Base-by-base conservation (phyloP, 2,113 vertebrate species). In the Sander vitreus region DNA sequence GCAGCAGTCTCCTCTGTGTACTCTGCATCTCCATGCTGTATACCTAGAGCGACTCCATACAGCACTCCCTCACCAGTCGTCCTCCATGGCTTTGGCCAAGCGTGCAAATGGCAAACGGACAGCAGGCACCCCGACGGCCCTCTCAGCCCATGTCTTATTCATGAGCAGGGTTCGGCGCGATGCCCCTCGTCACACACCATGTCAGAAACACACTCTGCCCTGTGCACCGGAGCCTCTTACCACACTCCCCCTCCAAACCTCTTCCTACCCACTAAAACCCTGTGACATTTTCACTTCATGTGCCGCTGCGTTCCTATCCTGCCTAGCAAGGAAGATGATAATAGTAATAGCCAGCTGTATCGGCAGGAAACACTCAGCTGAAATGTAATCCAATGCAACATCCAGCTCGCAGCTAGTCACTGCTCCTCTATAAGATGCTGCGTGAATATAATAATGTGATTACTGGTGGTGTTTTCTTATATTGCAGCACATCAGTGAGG, bases 101-200 rank as follows among this genome's bases (percentile, higher is more conserved):
- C 92, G 92, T 95, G 92, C 89, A 94, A 94, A 94, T 93, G 89
- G 92, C 91, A 93, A 94, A 93, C 90, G 92, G 93, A 90, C 93
- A 93, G 85, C 78, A 73, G 87, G 75, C 48, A 47, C 85, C 91
- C 88, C 75, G 21, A 76, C 80, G 57, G 89, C 81, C 84, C 83
- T 76, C 82, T 85, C 69, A 59, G 65, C 81, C 80, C 85, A 95
- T 95, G 93, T 89, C 91, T 95, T 94, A 96, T 95, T 95, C 94
- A 95, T 95, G 92, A 94, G 91, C 74, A 76, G 76, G 63, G 91
- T 85, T 82, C 71, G 74, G 76, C 33, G 89, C 21, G 59, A 77
- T 83, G 87, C 87, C 85, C 85, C 86, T 87, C 87, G 89, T 92
- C 89, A 84, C 90, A 91, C 89, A 90, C 88, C 84, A 87, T 89